Base-by-base conservation (phyloP, 53 echinoderm and acorn worm species). In the Stichopus horrens region DNA sequence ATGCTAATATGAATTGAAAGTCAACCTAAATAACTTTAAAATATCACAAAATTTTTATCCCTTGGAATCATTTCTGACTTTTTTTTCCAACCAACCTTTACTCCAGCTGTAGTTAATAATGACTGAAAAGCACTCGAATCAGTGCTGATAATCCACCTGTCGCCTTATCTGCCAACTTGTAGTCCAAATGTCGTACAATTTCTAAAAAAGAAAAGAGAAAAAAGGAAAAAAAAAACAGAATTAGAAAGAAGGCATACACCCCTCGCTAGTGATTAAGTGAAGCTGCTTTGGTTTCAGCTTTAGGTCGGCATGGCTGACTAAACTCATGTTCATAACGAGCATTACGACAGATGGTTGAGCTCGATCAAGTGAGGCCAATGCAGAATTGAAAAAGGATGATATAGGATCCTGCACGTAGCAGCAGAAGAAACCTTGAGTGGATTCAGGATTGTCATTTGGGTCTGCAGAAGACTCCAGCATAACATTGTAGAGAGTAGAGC, bases 301-400 rank as follows among this genome's bases (percentile, higher is more conserved):
- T 71, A 71, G 71, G 18, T 18, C 71, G 18, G 71, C 71, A 71
- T 71, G 71, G 71, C 71, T 71, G 71, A 71, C 71, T 71, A 71
- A 71, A 20, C 71, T 71, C 71, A 71, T 71, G 71, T 71, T 71
- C 71, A 71, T 71, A 71, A 71, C 71, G 71, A 71, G 71, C 71
- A 18, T 71, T 71, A 7, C 21, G 58, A 58, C 81, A 81, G 81
- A 81, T 81, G 81, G 81, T 58, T 18, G 81, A 56, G 58, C 23
- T 81, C 81, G 58, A 18, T 54, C 56, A 23, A 56, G 81, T 81
- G 81, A 81, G 81, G 57, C 56, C 81, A 81, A 81, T 81, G 56
- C n/a, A 56, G 58, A 57, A 16, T 71, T 16, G 68, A 71, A 71
- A 37, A 71, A 71, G 71, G 59, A 71, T 71, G 19, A 18, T 13